Conservation (phyloP, 2,888 invertebrate genomes). For the Meteorus cinctellus region DNA sequence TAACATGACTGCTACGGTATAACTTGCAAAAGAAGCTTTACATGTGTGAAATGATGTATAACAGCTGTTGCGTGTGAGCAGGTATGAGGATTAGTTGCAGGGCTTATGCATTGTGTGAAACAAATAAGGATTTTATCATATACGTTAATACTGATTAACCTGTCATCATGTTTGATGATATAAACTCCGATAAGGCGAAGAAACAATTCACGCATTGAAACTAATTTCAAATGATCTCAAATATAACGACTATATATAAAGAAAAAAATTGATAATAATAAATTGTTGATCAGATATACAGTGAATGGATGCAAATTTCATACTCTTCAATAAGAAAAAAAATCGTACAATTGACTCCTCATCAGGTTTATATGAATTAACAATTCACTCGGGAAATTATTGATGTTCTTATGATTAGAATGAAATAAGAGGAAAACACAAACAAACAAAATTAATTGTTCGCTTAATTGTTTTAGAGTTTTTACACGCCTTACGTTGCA, state of each 20-base stretch:
- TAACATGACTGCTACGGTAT: not conserved
- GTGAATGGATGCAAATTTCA: constrained; percentile 54
- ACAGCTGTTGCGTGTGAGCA: constrained; percentile 19
- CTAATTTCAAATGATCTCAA: constrained; percentile 53
- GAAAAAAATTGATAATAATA: constrained; percentile 58
- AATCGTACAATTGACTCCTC: constrained; percentile 52
- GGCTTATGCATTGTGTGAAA: constrained; percentile 41
- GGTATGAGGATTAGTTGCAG: constrained; percentile 31
- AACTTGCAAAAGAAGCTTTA: constrained; percentile 36
- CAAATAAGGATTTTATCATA: constrained; percentile 37
- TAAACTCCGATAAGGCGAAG: constrained; percentile 2
- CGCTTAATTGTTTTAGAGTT: constrained; percentile 52
- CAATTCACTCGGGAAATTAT: constrained; percentile 40
- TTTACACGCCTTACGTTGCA: constrained; percentile 63
- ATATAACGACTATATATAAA: not conserved
- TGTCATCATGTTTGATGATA: constrained; percentile 7
- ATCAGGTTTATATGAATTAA: constrained; percentile 53
- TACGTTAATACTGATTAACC: not conserved
- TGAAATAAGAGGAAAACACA: constrained; percentile 43
- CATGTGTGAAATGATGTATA: constrained; percentile 27
- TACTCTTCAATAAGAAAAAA: constrained; percentile 54
- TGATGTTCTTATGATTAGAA: constrained; percentile 47
- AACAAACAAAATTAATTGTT: constrained; percentile 48
- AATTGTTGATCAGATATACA: constrained; percentile 60
- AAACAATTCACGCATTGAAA: constrained; percentile 22